A percentile compares a stretch with the other conserved stretches of the same genome.
phyloP scores from a whole-genome alignment of 2,888 invertebrate genomes.

The Trichopria drosophilae region DNA sequence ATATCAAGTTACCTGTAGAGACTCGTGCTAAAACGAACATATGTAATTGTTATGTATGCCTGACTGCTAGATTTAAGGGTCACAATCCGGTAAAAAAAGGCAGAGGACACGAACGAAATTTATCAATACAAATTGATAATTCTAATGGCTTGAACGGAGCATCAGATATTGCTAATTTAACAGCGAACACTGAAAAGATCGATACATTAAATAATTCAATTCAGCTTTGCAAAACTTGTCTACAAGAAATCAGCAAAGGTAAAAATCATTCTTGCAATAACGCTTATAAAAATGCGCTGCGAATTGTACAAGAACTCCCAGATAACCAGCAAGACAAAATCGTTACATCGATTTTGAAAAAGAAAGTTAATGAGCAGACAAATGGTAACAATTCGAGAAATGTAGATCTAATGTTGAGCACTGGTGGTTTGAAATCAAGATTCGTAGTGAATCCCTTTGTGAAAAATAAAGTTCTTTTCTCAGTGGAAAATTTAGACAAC shows the following conservation, averaged over 20 bases:
- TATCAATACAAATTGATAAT: too few relatives aligned
- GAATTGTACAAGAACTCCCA: not conserved
- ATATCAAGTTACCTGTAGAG: too few relatives aligned
- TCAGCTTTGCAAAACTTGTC: not conserved
- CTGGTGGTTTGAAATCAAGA: not conserved
- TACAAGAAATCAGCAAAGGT: not conserved
- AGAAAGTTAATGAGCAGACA: not conserved
- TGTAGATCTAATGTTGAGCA: not conserved
- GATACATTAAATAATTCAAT: not conserved
- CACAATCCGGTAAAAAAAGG: too few relatives aligned
- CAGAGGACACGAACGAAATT: too few relatives aligned
- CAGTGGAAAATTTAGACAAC: not conserved
- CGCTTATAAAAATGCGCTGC: not conserved
- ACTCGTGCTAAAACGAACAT: too few relatives aligned
- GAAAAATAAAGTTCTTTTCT: not conserved
- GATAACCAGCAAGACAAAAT: conserved; percentile 2
- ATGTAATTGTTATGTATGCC: too few relatives aligned
- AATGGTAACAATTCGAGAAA: not conserved
- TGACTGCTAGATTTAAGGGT: too few relatives aligned
- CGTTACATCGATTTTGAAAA: not conserved
- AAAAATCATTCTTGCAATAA: not conserved
- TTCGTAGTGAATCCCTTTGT: not conserved
- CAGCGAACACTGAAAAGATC: not conserved
- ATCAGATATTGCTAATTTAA: too few relatives aligned
- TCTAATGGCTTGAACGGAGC: too few relatives aligned